A percentile compares a stretch with the other conserved stretches of the same genome.
phyloP scores from a whole-genome alignment of 2,888 invertebrate species.

The Lasioglossum leucozonium region DNA sequence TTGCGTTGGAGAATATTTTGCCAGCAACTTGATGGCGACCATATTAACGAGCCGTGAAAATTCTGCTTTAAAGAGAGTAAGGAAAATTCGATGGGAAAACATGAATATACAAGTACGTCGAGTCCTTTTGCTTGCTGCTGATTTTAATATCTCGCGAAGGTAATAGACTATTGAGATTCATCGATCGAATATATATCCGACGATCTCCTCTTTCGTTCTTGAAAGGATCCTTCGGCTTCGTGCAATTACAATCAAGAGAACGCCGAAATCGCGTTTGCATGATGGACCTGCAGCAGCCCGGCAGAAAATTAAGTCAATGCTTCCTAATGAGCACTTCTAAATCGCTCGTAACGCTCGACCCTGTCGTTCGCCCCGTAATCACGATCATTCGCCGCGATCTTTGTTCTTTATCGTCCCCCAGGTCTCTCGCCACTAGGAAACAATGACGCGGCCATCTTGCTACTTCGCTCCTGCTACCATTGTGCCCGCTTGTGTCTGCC shows the following conservation, averaged over 20 bases:
- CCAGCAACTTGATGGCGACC: not conserved
- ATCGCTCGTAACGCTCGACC: conserved; percentile 24
- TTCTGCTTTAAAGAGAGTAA: not conserved
- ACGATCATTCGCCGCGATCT: conserved; percentile 38
- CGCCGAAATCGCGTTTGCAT: conserved; percentile 12
- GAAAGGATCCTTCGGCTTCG: not conserved
- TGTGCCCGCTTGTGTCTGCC: not conserved
- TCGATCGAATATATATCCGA: not conserved
- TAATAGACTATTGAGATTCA: not conserved
- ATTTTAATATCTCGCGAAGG: not conserved
- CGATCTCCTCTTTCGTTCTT: not conserved
- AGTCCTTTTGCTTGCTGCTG: not conserved
- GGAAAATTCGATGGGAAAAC: not conserved
- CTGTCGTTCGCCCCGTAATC: conserved; percentile 42
- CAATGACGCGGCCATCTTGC: conserved; percentile 29
- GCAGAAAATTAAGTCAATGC: conserved; percentile 30
- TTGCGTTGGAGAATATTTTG: not conserved
- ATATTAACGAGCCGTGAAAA: conserved; percentile 10
- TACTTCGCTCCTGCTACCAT: not conserved
- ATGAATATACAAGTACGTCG: not conserved
- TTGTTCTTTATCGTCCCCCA: conserved; percentile 12
- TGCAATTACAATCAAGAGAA: not conserved
- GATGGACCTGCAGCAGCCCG: not conserved
- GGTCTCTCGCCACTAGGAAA: conserved; percentile 25
- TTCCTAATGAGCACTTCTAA: conserved; percentile 41